A percentile compares a stretch with the other conserved stretches of the same genome.
These are phyloP conservation scores for Euwallacea fornicatus DNA, from an alignment of 1,140 invertebrate species.

Conservation along the genomic window DNA sequence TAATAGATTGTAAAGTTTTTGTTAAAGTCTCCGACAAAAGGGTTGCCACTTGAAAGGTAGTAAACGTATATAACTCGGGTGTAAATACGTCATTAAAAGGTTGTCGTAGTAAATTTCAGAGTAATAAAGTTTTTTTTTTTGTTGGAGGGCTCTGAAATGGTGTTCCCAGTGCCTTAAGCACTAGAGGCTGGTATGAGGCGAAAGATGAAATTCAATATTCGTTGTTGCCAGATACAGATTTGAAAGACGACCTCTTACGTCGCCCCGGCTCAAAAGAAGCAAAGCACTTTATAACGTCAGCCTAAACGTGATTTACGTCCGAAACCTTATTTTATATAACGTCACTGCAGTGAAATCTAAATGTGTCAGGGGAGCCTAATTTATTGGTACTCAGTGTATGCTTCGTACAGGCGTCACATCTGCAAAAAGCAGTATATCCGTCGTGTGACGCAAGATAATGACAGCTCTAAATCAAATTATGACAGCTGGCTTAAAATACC, in stretches of 20 bases:
- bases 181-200: not conserved
- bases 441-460: constrained; percentile 41
- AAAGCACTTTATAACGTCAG: constrained; percentile 38
- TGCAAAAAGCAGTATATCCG: constrained; percentile 42
- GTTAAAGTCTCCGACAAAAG: constrained; percentile 14
- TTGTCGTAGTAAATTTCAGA: constrained; percentile 26
- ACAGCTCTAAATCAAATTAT: constrained; percentile 41
- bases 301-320: constrained; percentile 43
- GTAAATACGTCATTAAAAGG: constrained; percentile 37
- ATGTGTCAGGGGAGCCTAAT: constrained; percentile 44
- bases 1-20: constrained; percentile 25
- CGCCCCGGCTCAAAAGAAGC: constrained; percentile 30
- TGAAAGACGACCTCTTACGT: constrained; percentile 24
- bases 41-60: not conserved
- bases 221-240: constrained; percentile 3
- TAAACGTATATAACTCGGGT: constrained; percentile 18
- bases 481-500: constrained; percentile 41
- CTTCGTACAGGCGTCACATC: constrained; percentile 42
- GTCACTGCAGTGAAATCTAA: constrained; percentile 44
- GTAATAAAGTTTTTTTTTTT: not conserved
- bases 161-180: too few relatives aligned
- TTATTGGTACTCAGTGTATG: constrained; percentile 42
- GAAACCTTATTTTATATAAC: constrained; percentile 46
- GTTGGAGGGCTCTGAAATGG: too few relatives aligned
- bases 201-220: constrained; percentile 2